Conservation (phyloP, 2,888 invertebrate species). For the Pachymerium ferrugineum region DNA sequence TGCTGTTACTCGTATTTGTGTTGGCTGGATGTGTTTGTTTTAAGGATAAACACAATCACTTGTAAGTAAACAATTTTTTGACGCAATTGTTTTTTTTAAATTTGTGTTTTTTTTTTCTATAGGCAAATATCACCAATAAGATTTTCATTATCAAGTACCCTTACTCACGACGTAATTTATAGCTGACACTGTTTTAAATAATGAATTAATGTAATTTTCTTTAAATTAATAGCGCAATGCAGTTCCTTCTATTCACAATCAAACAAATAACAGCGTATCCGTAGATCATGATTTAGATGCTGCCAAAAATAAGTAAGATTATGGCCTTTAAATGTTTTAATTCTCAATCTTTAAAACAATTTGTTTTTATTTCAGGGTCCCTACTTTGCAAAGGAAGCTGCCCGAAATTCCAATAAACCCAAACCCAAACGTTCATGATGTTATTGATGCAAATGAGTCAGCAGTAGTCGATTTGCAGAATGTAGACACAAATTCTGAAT, state of each 20-base stretch:
- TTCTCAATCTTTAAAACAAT: background rate
- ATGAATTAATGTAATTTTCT: no score
- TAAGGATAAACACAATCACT: background rate
- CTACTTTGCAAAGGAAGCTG: constrained; percentile 27
- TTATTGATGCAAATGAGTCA: background rate
- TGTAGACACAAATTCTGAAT: constrained; percentile 4
- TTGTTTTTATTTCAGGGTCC: constrained; percentile 20
- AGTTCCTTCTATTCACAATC: no score
- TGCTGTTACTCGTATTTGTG: background rate
- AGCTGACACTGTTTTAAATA: no score
- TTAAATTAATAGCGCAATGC: no score
- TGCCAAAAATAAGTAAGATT: background rate
- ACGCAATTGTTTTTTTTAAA: background rate
- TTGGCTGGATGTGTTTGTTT: constrained; percentile 14
- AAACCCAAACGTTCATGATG: background rate
- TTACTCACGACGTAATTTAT: constrained; percentile 2
- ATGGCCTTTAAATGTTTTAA: background rate
- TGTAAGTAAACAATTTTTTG: background rate
- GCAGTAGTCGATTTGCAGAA: background rate
- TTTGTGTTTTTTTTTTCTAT: background rate
- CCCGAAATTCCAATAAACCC: constrained; percentile 29
- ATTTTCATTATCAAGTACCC: background rate
- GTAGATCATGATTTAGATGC: background rate
- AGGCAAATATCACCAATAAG: constrained; percentile 3
- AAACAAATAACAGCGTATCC: no score